Evolutionary conservation across 1,140 invertebrate genomes (phyloP).

Genomic region (Nebria ingens): DNA sequence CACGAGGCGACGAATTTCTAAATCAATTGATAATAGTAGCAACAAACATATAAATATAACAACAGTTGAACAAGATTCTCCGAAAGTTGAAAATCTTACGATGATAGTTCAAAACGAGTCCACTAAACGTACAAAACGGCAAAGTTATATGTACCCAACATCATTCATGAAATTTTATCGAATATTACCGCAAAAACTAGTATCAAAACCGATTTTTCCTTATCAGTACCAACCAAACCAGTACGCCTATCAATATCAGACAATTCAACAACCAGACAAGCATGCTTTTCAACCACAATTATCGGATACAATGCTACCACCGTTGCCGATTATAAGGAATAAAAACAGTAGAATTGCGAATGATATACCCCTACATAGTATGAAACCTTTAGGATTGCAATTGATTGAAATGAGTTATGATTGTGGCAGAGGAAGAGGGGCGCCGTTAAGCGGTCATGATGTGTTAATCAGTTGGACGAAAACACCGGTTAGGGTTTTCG

Average conservation of each 20-base stretch:
- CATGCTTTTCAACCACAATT: neutral
- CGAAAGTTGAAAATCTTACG: neutral
- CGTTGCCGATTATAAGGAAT: neutral
- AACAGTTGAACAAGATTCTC: neutral
- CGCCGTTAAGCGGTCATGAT: constrained; percentile 35
- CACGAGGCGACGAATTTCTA: neutral
- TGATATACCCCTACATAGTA: neutral
- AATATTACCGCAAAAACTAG: neutral
- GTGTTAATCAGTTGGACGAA: constrained; percentile 44
- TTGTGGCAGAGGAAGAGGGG: constrained; percentile 39
- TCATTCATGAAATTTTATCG: neutral
- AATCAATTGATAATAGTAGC: neutral
- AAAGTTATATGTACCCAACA: neutral
- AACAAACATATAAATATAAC: too few relatives aligned
- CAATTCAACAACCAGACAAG: too few relatives aligned
- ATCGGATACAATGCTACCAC: neutral
- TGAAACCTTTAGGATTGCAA: constrained; percentile 34
- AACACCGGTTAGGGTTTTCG: constrained; percentile 43
- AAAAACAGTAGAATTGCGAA: neutral
- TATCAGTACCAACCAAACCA: neutral
- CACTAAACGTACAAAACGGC: neutral
- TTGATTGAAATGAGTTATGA: constrained; percentile 37
- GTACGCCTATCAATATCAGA: neutral
- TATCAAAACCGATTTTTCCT: neutral
- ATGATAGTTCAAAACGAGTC: neutral